A percentile compares a stretch with the other conserved stretches of the same genome.
These are phyloP conservation scores for Pomatostomus ruficeps DNA, from an alignment of 2,113 vertebrate genomes.

Conservation along the genomic window DNA sequence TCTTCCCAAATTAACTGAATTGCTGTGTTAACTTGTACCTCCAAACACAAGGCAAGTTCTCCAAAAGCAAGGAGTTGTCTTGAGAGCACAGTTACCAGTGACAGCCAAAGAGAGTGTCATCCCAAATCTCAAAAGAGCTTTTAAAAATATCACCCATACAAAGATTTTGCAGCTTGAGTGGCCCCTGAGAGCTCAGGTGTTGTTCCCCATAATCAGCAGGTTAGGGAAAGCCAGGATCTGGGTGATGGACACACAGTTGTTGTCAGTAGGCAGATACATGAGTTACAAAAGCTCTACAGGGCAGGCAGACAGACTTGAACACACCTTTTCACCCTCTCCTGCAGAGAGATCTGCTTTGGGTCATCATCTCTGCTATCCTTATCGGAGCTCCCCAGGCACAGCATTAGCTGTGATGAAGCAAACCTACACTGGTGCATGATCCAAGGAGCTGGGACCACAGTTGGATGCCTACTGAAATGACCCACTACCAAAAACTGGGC, in stretches of 20 bases:
- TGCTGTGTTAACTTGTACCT: neutral
- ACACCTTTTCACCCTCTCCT: neutral
- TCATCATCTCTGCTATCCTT: neutral
- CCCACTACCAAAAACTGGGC: no score
- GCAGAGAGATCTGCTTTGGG: neutral
- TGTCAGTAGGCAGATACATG: neutral
- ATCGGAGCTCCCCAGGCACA: neutral
- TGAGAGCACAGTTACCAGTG: neutral
- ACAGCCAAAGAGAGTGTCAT: neutral
- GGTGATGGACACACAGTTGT: neutral
- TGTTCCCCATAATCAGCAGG: neutral
- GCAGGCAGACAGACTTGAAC: neutral
- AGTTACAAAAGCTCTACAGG: neutral
- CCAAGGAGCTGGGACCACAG: neutral
- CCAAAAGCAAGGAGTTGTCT: neutral
- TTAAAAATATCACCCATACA: neutral
- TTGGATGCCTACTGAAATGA: neutral
- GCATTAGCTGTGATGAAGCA: neutral
- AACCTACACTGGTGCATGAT: neutral
- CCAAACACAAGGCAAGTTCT: neutral
- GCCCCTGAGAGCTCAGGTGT: neutral
- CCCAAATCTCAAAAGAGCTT: neutral
- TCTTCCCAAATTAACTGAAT: neutral
- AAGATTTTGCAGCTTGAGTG: neutral
- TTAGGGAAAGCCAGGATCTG: neutral